Evolutionary conservation across 1,140 invertebrate species (phyloP).

Genomic region (Psilanteris sp.): DNA sequence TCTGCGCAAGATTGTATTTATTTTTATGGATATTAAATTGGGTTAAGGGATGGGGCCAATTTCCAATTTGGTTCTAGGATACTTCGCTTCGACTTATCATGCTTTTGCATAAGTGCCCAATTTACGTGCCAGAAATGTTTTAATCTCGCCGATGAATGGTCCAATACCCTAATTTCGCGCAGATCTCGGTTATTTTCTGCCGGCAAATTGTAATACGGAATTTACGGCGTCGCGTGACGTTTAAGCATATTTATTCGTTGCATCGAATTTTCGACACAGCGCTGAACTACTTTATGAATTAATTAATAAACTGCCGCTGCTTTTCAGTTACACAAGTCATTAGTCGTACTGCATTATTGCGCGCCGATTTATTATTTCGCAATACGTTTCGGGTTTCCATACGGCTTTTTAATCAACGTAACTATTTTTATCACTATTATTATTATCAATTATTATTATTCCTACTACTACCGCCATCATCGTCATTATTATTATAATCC

Average conservation of each 20-base stretch:
- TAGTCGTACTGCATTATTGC: too few species aligned
- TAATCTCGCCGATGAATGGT: slow-evolving; percentile 22
- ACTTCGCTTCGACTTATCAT: slow-evolving; percentile 1
- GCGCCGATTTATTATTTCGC: too few species aligned
- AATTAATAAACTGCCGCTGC: too few species aligned
- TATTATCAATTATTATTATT: too few species aligned
- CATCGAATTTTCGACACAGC: background rate
- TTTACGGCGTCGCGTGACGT: slow-evolving; percentile 16
- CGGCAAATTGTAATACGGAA: slow-evolving; percentile 19
- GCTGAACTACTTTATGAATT: background rate
- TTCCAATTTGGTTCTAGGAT: slow-evolving; percentile 22
- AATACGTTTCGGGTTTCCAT: too few species aligned
- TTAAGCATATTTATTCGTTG: too few species aligned
- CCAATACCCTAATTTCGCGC: slow-evolving; percentile 34
- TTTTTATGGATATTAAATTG: slow-evolving; percentile 40
- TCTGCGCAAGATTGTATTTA: slow-evolving; percentile 31
- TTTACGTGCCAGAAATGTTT: slow-evolving; percentile 42
- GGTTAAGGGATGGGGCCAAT: background rate
- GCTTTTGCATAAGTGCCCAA: slow-evolving; percentile 34
- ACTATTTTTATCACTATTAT: too few species aligned
- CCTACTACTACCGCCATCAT: too few species aligned
- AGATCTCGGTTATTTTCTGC: slow-evolving; percentile 24
- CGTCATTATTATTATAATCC: too few species aligned
- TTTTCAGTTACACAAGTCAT: too few species aligned
- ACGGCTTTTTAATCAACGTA: too few species aligned